These are phyloP conservation scores for Picathartes gymnocephalus DNA, from an alignment of 2,113 vertebrate species.

Conservation along the genomic window DNA sequence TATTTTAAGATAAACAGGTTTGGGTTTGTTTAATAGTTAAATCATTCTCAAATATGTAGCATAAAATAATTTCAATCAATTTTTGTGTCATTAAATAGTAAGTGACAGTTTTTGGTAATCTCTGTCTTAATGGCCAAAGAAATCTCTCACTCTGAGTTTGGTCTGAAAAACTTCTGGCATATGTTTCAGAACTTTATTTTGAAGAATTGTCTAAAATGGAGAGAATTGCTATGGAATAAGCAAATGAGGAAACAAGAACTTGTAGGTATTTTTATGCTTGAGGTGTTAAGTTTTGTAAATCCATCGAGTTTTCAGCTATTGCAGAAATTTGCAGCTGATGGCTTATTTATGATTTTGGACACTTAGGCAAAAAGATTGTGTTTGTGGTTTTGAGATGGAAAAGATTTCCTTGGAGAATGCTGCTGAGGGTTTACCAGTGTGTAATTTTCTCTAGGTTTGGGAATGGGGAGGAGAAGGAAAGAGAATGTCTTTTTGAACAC, in stretches of 20 bases:
- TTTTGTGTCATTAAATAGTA: background rate
- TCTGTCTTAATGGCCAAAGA: background rate
- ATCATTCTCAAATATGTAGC: background rate
- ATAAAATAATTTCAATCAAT: background rate
- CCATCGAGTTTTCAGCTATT: background rate
- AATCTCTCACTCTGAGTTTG: background rate
- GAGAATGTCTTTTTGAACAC: background rate
- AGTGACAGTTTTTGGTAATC: background rate
- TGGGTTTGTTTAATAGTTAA: background rate
- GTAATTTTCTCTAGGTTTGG: background rate
- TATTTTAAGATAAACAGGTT: background rate
- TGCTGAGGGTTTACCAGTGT: background rate
- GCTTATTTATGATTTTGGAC: background rate
- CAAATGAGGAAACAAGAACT: background rate
- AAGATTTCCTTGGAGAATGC: background rate
- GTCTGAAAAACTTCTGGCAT: background rate
- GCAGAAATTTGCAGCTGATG: background rate
- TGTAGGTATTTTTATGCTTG: background rate
- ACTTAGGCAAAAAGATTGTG: background rate
- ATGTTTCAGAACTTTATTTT: background rate
- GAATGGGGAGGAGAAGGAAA: background rate
- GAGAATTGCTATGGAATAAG: background rate
- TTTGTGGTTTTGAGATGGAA: background rate
- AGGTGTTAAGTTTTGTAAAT: background rate
- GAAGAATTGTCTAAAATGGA: background rate